phyloP scores from a whole-genome alignment of 64 coral and sea anemone genomes.

The Actinia tenebrosa region DNA sequence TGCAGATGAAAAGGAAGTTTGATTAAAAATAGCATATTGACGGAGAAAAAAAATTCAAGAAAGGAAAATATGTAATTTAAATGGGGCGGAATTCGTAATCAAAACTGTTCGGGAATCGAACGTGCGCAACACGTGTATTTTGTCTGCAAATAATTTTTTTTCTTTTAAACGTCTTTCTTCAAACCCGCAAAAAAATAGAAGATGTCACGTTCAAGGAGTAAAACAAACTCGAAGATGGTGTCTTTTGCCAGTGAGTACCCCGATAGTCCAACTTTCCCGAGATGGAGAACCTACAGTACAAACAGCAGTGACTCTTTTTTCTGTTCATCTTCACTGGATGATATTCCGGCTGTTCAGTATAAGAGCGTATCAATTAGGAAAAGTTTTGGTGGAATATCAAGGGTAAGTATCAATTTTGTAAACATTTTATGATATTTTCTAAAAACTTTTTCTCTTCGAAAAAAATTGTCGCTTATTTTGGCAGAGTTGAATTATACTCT shows the following conservation, averaged over 20 bases:
- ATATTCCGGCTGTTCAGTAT: not conserved
- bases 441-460: not conserved
- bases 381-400: not conserved
- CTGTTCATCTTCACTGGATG: not conserved
- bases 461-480: not conserved
- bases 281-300: not conserved
- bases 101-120: no score
- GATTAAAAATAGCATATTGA: no score
- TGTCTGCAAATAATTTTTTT: no score
- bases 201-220: not conserved
- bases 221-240: not conserved
- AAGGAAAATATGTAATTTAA: no score
- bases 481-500: not conserved
- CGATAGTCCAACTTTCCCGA: not conserved
- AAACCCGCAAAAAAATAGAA: not conserved
- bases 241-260: not conserved
- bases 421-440: not conserved
- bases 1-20: no score
- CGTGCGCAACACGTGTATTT: no score
- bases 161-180: not conserved
- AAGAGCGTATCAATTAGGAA: not conserved
- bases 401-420: not conserved
- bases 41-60: no score
- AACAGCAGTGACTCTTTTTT: not conserved
- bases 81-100: no score